These are phyloP conservation scores for Agapornis roseicollis DNA, from an alignment of 2,113 vertebrate species.

Conservation along the genomic window DNA sequence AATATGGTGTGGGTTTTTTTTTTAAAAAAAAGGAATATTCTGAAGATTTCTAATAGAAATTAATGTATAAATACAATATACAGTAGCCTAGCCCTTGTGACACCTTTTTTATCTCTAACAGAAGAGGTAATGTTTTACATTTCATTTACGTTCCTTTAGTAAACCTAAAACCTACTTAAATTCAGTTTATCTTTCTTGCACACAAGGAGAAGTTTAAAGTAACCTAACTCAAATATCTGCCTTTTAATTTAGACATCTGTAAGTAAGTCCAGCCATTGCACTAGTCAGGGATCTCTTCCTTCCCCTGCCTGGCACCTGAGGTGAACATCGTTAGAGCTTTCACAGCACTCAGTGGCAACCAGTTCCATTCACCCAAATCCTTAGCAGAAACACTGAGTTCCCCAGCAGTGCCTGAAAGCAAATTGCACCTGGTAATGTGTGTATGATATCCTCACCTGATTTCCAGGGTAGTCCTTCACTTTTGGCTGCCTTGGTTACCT, in stretches of 20 bases:
- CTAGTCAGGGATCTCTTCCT: background rate
- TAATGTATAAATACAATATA: background rate
- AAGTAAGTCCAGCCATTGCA: background rate
- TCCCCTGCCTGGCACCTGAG: accelerated
- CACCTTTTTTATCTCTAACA: background rate
- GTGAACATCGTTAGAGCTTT: background rate
- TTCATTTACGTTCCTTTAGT: background rate
- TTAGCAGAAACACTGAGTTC: background rate
- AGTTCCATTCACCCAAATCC: background rate
- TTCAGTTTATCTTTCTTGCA: background rate
- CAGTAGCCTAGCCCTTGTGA: background rate
- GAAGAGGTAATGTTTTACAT: background rate
- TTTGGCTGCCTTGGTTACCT: background rate
- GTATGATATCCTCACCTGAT: background rate
- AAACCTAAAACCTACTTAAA: background rate
- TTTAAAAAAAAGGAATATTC: background rate
- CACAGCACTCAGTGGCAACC: background rate
- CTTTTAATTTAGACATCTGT: background rate
- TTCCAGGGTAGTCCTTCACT: background rate
- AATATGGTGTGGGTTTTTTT: background rate
- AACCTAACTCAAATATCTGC: background rate
- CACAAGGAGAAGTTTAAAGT: background rate
- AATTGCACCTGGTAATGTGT: background rate
- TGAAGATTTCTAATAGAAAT: background rate
- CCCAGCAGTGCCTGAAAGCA: background rate